Percentiles rank a stretch among this genome's conserved stretches.
These are phyloP conservation scores for Nemapogon koenigi DNA, from an alignment of 2,888 invertebrate species.

Conservation along the genomic window DNA sequence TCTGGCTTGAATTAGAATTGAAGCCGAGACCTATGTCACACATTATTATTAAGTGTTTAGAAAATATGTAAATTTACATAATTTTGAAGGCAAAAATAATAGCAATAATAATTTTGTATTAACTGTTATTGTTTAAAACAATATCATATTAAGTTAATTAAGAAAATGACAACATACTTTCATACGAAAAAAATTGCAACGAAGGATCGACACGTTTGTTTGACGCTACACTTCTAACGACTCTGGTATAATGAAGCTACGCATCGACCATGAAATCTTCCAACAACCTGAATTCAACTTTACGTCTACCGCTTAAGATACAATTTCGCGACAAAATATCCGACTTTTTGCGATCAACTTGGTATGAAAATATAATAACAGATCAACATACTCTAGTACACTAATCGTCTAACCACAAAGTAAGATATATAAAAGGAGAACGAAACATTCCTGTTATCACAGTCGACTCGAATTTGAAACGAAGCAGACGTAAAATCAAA, in stretches of 20 bases:
- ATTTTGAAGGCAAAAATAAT: no score
- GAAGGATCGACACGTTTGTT: slow-evolving; percentile 19
- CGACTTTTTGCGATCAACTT: slow-evolving; percentile 48
- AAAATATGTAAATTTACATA: no score
- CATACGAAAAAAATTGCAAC: no score
- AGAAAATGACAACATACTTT: no score
- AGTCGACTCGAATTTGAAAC: slow-evolving; percentile 35
- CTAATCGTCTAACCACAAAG: slow-evolving; percentile 41
- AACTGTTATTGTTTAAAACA: no score
- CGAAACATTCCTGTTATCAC: slow-evolving; percentile 48
- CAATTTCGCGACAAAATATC: slow-evolving; percentile 14
- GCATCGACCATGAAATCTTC: slow-evolving; percentile 3
- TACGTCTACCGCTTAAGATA: slow-evolving; percentile 19
- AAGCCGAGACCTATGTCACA: no score
- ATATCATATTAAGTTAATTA: no score
- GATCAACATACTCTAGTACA: slow-evolving; percentile 29
- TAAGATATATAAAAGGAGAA: slow-evolving; percentile 56
- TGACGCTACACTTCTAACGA: slow-evolving; percentile 33
- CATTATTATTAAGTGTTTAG: no score
- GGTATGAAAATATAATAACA: slow-evolving; percentile 58
- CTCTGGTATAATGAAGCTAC: slow-evolving; percentile 43
- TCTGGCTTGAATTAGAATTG: no score
- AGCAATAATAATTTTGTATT: no score
- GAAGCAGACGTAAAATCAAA: slow-evolving; percentile 30
- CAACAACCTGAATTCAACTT: slow-evolving; percentile 21